A percentile compares a stretch with the other conserved stretches of the same genome.
Evolutionary conservation across 1,140 invertebrate species (phyloP).

Genomic region (Tyrophagus putrescentiae): DNA sequence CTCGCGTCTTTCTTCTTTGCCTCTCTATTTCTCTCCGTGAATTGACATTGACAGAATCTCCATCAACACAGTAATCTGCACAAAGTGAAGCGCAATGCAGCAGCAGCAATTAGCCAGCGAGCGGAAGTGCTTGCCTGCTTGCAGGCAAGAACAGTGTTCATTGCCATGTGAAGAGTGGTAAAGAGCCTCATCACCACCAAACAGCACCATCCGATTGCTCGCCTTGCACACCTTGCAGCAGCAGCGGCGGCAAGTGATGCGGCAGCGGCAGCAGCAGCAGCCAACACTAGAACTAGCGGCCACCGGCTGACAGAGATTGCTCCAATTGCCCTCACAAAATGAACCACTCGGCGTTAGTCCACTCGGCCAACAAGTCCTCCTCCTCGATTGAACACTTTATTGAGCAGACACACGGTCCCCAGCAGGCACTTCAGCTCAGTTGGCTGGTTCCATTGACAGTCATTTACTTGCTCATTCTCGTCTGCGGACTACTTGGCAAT

Average conservation of each 20-base stretch:
- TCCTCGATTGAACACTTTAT: conserved; percentile 26
- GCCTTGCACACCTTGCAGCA: too few species aligned
- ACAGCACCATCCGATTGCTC: too few species aligned
- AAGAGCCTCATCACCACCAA: too few species aligned
- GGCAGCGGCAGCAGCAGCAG: too few species aligned
- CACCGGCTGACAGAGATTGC: not conserved
- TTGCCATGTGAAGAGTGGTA: not conserved
- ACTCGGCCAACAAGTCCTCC: not conserved
- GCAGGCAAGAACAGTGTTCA: not conserved
- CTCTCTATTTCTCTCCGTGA: conserved; percentile 1
- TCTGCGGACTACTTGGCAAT: conserved; percentile 43
- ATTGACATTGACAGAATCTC: not conserved
- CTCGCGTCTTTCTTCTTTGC: not conserved
- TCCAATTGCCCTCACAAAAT: too few species aligned
- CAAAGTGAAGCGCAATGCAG: not conserved
- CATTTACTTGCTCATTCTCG: conserved; percentile 37
- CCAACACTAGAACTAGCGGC: not conserved
- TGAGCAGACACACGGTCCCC: conserved; percentile 30
- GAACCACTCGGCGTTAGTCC: not conserved
- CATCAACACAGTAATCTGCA: not conserved
- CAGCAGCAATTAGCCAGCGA: not conserved
- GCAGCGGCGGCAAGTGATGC: too few species aligned
- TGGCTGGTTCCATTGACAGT: conserved; percentile 36
- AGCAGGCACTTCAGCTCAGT: conserved; percentile 29
- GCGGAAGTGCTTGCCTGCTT: not conserved